phyloP scores from a whole-genome alignment of 2,113 vertebrate genomes.

The Odontophorus gujanensis region DNA sequence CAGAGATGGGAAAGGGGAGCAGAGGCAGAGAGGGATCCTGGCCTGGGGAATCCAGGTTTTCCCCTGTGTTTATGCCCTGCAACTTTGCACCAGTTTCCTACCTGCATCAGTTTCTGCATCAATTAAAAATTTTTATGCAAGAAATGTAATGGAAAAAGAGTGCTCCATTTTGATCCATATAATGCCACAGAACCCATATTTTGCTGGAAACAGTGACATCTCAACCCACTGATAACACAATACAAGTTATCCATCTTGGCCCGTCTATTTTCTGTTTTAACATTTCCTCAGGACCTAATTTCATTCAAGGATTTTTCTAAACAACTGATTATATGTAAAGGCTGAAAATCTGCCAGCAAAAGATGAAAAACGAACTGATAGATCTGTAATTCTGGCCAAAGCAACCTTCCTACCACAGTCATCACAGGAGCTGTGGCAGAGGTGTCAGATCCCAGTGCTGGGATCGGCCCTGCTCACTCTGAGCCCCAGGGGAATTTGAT shows the following conservation, averaged over 20 bases:
- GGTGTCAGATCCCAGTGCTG: rapidly evolving
- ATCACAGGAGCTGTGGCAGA: rapidly evolving
- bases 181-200: not conserved
- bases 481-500: not conserved
- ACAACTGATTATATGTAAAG: not conserved
- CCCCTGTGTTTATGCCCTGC: not conserved
- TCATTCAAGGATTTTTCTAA: not conserved
- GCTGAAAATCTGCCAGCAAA: not conserved
- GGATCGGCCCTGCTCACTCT: not conserved
- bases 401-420: not conserved
- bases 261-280: not conserved
- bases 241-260: not conserved
- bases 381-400: not conserved
- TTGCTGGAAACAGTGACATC: not conserved
- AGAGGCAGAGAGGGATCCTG: not conserved
- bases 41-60: not conserved
- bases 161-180: not conserved
- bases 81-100: not conserved
- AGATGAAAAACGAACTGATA: not conserved
- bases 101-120: not conserved
- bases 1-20: not conserved
- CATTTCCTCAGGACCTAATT: not conserved
- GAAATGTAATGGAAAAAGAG: not conserved
- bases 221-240: rapidly evolving
- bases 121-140: not conserved